phyloP scores from a whole-genome alignment of 1,140 invertebrate genomes.

The Callitettix versicolor region DNA sequence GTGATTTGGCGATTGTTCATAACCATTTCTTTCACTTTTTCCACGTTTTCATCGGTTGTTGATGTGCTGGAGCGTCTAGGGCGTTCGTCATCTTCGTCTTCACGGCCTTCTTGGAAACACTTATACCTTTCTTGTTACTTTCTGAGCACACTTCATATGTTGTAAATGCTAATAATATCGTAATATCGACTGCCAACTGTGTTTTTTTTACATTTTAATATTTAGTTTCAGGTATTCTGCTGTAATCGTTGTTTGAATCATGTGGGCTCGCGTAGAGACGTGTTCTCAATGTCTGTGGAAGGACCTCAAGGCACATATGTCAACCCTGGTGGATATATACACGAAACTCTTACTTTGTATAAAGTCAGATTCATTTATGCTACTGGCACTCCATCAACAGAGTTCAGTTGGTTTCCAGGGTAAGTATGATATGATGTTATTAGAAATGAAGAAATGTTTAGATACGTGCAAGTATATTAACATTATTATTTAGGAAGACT shows the following conservation, averaged over 20 bases:
- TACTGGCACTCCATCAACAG: constrained; percentile 45
- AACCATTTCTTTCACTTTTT: no score
- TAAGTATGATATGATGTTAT: constrained; percentile 36
- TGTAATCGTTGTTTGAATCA: constrained; percentile 49
- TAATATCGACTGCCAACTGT: no score
- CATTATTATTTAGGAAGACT: not conserved
- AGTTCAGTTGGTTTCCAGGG: constrained; percentile 81
- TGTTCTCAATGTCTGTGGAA: constrained; percentile 73
- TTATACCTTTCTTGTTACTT: no score
- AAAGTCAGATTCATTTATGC: constrained; percentile 46
- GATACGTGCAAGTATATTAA: not conserved
- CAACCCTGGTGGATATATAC: constrained; percentile 66
- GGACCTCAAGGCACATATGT: constrained; percentile 73
- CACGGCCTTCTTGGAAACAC: no score
- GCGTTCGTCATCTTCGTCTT: no score
- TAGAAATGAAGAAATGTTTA: not conserved
- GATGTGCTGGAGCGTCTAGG: no score
- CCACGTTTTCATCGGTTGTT: no score
- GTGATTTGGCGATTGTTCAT: no score
- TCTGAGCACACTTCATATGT: no score
- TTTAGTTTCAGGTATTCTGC: constrained; percentile 46
- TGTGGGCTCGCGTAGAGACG: constrained; percentile 54
- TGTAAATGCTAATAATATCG: no score
- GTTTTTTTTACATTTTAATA: no score
- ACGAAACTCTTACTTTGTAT: constrained; percentile 69